phyloP scores from a whole-genome alignment of 2,797 vertebrate genomes.

The Danio choprae region DNA sequence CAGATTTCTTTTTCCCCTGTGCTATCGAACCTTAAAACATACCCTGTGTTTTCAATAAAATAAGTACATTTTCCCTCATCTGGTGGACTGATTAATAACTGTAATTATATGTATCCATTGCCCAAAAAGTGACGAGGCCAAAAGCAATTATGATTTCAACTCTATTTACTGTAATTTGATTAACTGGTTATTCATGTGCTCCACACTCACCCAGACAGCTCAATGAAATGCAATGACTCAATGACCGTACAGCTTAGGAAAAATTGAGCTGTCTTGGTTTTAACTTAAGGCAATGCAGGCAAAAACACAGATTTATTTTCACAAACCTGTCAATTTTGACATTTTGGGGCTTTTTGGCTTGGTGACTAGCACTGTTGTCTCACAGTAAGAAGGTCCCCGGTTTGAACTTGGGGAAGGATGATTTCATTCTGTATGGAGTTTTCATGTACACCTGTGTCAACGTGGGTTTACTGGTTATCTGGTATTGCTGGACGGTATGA shows the following conservation, averaged over 20 bases:
- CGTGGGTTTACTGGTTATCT: too few species aligned
- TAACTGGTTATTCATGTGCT: conserved; percentile 26
- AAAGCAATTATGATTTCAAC: conserved; percentile 26
- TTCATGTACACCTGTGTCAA: too few species aligned
- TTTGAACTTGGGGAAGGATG: too few species aligned
- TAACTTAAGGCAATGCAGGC: background rate
- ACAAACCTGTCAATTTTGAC: too few species aligned
- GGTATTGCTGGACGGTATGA: too few species aligned
- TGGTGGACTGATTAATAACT: conserved; percentile 22
- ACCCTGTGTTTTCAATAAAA: background rate
- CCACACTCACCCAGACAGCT: background rate
- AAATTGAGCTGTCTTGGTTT: conserved; percentile 1
- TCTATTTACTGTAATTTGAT: conserved; percentile 40
- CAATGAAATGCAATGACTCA: conserved; percentile 12
- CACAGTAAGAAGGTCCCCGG: too few species aligned
- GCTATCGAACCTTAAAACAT: background rate
- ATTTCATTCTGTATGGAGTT: too few species aligned
- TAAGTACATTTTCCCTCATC: background rate
- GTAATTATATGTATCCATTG: background rate
- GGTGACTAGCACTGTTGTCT: too few species aligned
- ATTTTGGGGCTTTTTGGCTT: too few species aligned
- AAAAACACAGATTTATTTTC: too few species aligned
- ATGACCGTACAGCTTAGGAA: background rate
- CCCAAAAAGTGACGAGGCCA: conserved; percentile 18
- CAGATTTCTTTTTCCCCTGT: background rate